A percentile compares a stretch with the other conserved stretches of the same genome.
These are phyloP conservation scores for Phenganax stokvisi DNA, from an alignment of 92 coral and sea anemone genomes.

Conservation along the genomic window DNA sequence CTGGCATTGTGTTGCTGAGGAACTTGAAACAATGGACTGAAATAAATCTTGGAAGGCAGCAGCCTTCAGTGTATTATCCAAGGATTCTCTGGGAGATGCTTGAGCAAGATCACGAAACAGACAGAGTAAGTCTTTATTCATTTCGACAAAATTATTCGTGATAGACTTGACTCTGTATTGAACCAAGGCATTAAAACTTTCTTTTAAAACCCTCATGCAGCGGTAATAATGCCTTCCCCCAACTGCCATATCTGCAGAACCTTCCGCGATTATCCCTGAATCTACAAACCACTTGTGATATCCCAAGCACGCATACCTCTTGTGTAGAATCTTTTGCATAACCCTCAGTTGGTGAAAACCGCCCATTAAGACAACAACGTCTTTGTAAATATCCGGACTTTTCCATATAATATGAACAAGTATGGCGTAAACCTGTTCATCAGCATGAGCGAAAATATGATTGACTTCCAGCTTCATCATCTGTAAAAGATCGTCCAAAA, in stretches of 20 bases:
- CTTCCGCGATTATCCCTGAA: not conserved
- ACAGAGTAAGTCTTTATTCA: not conserved
- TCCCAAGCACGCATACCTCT: not conserved
- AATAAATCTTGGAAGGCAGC: not conserved
- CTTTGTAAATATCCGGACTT: not conserved
- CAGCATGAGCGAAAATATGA: slow-evolving; percentile 1
- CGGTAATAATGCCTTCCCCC: not conserved
- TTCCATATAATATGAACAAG: not conserved
- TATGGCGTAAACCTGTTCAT: not conserved
- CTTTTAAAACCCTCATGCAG: not conserved
- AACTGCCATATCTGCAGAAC: not conserved
- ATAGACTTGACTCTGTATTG: not conserved
- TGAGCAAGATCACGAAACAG: not conserved
- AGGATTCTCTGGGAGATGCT: not conserved
- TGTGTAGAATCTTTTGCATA: not conserved
- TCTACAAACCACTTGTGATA: not conserved
- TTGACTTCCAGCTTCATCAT: not conserved
- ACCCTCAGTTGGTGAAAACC: not conserved
- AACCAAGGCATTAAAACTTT: not conserved
- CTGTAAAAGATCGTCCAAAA: slow-evolving; percentile 1
- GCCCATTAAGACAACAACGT: not conserved
- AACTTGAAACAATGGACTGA: not conserved
- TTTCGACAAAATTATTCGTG: not conserved
- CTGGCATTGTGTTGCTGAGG: not conserved
- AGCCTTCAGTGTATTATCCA: not conserved